Percentiles rank a stretch among this genome's conserved stretches.
Evolutionary conservation across 2,888 invertebrate genomes (phyloP).

Genomic region (Pelosia muscerda): DNA sequence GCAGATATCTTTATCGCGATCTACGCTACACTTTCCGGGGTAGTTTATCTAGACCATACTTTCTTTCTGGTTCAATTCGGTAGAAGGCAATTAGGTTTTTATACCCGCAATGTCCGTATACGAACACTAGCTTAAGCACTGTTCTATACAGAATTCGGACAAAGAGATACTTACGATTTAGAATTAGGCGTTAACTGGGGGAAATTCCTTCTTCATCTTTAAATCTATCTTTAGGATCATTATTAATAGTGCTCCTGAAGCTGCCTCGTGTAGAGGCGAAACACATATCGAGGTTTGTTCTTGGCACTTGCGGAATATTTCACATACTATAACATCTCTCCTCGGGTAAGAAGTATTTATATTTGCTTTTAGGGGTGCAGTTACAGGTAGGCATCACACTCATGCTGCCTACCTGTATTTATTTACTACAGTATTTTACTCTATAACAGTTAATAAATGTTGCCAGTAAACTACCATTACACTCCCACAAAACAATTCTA

Average conservation of each 20-base stretch:
- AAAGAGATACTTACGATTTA: not conserved
- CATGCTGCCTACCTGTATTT: too few species aligned
- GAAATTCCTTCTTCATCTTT: too few species aligned
- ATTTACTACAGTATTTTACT: too few species aligned
- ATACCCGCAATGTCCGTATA: not conserved
- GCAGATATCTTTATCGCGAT: slow-evolving; percentile 39
- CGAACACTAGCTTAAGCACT: not conserved
- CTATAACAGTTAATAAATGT: not conserved
- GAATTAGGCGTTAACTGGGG: not conserved
- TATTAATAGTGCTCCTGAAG: too few species aligned
- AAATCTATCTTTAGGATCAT: too few species aligned
- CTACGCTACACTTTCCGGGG: not conserved
- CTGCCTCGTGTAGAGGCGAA: too few species aligned
- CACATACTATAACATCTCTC: too few species aligned
- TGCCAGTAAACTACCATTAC: not conserved
- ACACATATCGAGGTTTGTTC: too few species aligned
- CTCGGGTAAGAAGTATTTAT: too few species aligned
- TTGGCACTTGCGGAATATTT: too few species aligned
- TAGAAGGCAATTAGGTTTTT: not conserved
- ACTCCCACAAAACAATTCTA: slow-evolving; percentile 19
- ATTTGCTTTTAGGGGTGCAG: too few species aligned
- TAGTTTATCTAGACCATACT: not conserved
- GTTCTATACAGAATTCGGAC: not conserved
- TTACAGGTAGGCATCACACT: too few species aligned
- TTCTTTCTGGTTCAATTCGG: not conserved